Evolutionary conservation across 2,797 vertebrate species (phyloP).

Genomic region (Zenarchopterus dispar): DNA sequence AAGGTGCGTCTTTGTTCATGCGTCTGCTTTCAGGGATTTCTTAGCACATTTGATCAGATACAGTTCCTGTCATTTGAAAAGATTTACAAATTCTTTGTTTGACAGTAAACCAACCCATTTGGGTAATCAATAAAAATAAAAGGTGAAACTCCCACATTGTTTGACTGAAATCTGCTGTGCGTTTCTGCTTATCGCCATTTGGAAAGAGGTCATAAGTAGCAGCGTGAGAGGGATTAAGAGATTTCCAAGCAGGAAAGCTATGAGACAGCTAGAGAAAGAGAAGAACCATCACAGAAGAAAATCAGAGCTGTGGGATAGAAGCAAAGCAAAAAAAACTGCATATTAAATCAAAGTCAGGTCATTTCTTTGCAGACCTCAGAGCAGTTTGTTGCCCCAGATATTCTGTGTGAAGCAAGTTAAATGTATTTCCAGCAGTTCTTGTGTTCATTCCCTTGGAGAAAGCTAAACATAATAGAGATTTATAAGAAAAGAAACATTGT

Average conservation of each 20-base stretch:
- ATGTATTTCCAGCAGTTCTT: conserved; percentile 59
- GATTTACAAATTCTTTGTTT: conserved; percentile 12
- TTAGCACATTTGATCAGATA: conserved; percentile 8
- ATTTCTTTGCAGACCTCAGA: conserved; percentile 42
- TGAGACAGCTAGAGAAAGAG: not conserved
- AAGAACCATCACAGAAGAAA: not conserved
- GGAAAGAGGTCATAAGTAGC: not conserved
- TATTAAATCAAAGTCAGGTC: conserved; percentile 61
- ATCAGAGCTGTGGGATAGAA: conserved; percentile 7
- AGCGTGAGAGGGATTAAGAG: not conserved
- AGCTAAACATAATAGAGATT: conserved; percentile 51
- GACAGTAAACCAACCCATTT: conserved; percentile 31
- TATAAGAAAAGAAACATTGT: no score
- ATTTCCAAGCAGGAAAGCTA: not conserved
- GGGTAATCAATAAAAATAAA: conserved; percentile 37
- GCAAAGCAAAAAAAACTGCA: conserved; percentile 35
- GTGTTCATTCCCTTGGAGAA: conserved; percentile 41
- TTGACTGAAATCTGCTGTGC: conserved; percentile 33
- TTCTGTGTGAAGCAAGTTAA: conserved; percentile 51
- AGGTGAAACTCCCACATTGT: conserved; percentile 1
- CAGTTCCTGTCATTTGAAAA: conserved; percentile 1
- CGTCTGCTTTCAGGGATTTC: not conserved
- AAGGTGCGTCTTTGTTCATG: not conserved
- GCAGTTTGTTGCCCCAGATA: conserved; percentile 55
- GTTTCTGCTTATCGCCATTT: conserved; percentile 30